These are phyloP conservation scores for Parochlus steinenii DNA, from an alignment of 2,888 invertebrate species.

Conservation along the genomic window DNA sequence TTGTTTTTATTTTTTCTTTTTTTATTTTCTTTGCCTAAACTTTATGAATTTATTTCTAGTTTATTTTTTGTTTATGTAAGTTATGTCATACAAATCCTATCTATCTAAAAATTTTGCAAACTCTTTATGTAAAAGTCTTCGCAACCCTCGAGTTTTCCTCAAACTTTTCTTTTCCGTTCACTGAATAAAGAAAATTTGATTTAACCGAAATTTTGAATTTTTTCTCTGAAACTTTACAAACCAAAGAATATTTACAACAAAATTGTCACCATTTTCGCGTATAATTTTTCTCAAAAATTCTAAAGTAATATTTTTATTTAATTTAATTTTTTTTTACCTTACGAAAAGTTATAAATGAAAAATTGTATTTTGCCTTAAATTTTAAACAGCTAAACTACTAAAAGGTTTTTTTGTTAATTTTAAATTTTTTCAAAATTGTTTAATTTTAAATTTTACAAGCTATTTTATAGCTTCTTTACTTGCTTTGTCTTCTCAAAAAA, in stretches of 20 bases:
- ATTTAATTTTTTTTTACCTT: slow-evolving; percentile 1
- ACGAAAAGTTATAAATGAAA: slow-evolving; percentile 1
- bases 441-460: slow-evolving; percentile 12
- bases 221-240: not conserved
- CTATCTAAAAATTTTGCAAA: too few relatives aligned
- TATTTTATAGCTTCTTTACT: slow-evolving; percentile 13
- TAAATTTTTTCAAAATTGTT: slow-evolving; percentile 2
- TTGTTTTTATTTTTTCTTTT: too few relatives aligned
- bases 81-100: too few relatives aligned
- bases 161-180: too few relatives aligned
- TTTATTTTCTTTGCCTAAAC: too few relatives aligned
- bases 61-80: too few relatives aligned
- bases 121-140: too few relatives aligned
- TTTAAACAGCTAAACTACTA: slow-evolving; percentile 10
- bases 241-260: not conserved
- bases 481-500: slow-evolving; percentile 13
- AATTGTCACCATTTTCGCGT: slow-evolving; percentile 12
- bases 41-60: too few relatives aligned
- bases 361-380: slow-evolving; percentile 2
- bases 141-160: too few relatives aligned
- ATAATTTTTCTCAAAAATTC: not conserved
- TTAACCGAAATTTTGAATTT: not conserved
- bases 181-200: not conserved
- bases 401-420: slow-evolving; percentile 7
- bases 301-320: not conserved